Percentiles rank a stretch among this genome's conserved stretches.
These are phyloP conservation scores for Brachynemurus nebulosus DNA, from an alignment of 2,888 invertebrate species.

Conservation along the genomic window DNA sequence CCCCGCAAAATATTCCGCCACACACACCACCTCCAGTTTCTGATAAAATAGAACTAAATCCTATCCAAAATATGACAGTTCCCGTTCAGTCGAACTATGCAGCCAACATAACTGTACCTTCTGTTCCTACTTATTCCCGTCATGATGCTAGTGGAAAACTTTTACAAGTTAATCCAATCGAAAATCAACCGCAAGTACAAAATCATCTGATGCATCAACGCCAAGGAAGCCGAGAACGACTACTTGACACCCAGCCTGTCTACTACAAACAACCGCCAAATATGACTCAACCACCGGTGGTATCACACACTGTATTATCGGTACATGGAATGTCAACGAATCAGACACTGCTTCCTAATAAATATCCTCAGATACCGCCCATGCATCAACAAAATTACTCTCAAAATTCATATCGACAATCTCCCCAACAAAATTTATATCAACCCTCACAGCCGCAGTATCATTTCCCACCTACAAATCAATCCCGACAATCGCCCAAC, in stretches of 20 bases:
- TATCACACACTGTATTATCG: background rate
- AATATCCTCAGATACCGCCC: slow-evolving; percentile 15
- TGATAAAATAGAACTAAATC: background rate
- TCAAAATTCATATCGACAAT: slow-evolving; percentile 24
- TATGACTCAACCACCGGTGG: background rate
- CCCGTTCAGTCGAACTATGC: too few species aligned
- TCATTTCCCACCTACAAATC: slow-evolving; percentile 1
- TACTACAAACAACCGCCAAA: slow-evolving; percentile 9
- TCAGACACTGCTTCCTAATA: slow-evolving; percentile 18
- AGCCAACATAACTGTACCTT: background rate
- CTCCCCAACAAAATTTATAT: slow-evolving; percentile 10
- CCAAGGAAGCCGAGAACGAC: background rate
- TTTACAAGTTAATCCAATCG: background rate
- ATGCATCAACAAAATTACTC: too few species aligned
- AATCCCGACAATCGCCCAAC: slow-evolving; percentile 21
- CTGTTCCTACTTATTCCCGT: background rate
- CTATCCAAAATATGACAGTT: background rate
- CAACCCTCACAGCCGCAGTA: slow-evolving; percentile 20
- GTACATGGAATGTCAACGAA: background rate
- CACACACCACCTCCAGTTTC: too few species aligned
- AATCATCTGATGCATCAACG: background rate
- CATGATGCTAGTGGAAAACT: background rate
- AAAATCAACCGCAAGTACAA: too few species aligned
- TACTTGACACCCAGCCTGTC: background rate
- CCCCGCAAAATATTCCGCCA: too few species aligned